These are phyloP conservation scores for Sicus ferrugineus DNA, from an alignment of 2,888 invertebrate genomes.

Conservation along the genomic window DNA sequence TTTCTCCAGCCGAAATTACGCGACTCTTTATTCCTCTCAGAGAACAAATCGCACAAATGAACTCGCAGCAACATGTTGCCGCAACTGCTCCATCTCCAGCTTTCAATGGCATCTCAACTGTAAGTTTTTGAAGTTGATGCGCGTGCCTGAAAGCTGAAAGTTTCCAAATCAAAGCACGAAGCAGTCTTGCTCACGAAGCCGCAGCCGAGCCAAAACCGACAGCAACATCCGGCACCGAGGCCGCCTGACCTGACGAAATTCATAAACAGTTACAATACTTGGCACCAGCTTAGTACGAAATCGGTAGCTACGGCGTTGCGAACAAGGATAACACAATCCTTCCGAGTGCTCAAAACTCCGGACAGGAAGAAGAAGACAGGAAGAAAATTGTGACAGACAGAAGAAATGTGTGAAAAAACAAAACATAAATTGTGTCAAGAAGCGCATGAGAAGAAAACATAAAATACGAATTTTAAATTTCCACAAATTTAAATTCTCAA, in stretches of 20 bases:
- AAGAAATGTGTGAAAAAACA: too few species aligned
- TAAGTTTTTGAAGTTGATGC: not conserved
- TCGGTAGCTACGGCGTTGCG: slow-evolving; percentile 54
- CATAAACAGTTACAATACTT: slow-evolving; percentile 58
- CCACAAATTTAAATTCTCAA: slow-evolving; percentile 18
- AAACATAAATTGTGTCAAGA: not conserved
- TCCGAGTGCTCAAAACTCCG: not conserved
- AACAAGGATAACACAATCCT: slow-evolving; percentile 12
- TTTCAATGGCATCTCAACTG: not conserved
- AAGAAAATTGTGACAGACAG: too few species aligned
- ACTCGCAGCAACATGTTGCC: slow-evolving; percentile 27
- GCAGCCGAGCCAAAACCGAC: not conserved
- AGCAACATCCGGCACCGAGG: not conserved
- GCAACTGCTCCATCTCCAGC: not conserved
- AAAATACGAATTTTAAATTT: slow-evolving; percentile 10
- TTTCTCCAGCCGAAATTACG: not conserved
- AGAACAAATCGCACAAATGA: too few species aligned
- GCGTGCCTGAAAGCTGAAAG: not conserved
- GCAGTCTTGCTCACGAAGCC: not conserved
- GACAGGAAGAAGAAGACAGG: too few species aligned
- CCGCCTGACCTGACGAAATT: slow-evolving; percentile 43
- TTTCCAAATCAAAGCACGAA: not conserved
- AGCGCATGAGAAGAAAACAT: slow-evolving; percentile 20
- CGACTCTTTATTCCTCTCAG: too few species aligned
- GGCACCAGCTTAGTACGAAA: slow-evolving; percentile 56